Conservation (phyloP, 2,797 vertebrate genomes). For the Scyliorhinus canicula region DNA sequence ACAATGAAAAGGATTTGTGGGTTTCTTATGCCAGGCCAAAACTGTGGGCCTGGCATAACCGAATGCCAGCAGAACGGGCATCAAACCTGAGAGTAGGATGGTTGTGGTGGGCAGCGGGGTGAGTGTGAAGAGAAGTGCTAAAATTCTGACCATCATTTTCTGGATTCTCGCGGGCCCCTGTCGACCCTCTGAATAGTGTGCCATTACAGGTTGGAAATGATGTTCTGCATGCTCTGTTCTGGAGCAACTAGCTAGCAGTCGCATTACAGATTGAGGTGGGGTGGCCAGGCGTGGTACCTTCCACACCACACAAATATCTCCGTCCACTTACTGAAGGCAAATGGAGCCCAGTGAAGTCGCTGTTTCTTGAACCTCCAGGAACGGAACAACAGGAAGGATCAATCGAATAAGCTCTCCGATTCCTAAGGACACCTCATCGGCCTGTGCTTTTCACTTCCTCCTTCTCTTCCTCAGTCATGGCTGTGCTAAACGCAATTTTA, state of each 20-base stretch:
- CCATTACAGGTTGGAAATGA: no score
- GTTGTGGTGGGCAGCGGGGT: neutral
- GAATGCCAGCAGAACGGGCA: no score
- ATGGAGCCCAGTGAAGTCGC: neutral
- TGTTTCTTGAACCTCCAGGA: neutral
- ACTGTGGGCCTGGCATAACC: no score
- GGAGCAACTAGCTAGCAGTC: neutral
- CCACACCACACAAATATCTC: neutral
- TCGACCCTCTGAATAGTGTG: neutral
- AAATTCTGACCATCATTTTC: neutral
- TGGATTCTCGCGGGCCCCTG: neutral
- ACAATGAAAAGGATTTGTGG: no score
- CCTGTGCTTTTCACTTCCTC: neutral
- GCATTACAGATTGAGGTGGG: neutral
- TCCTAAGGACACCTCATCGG: neutral
- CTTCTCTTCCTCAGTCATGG: no score
- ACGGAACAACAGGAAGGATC: neutral
- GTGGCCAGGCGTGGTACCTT: neutral
- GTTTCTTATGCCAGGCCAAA: no score
- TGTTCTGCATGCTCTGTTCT: neutral
- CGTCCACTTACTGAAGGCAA: neutral
- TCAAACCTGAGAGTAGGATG: neutral
- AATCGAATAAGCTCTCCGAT: no score
- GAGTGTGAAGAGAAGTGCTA: neutral
- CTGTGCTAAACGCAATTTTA: neutral